phyloP scores from a whole-genome alignment of 2,113 vertebrate genomes.

The Phyllostomus discolor region DNA sequence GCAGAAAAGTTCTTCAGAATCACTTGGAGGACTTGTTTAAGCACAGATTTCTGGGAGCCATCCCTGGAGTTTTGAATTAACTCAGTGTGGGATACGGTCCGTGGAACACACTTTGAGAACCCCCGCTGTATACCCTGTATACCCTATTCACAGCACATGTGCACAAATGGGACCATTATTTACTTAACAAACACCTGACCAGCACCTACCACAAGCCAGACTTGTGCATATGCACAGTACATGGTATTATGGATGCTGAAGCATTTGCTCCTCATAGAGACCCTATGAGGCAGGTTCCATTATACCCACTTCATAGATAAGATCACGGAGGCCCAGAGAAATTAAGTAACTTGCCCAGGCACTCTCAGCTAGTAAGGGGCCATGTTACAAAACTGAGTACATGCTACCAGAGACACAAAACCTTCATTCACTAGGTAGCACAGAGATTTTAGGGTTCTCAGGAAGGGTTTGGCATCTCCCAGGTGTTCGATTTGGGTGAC shows the following conservation, averaged over 20 bases:
- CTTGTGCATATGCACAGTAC: neutral
- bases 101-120: neutral
- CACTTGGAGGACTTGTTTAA: neutral
- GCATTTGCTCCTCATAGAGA: neutral
- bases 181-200: neutral
- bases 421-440: fast-evolving
- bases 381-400: neutral
- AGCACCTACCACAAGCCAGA: neutral
- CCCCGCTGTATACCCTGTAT: neutral
- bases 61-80: neutral
- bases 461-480: neutral
- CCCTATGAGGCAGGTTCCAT: neutral
- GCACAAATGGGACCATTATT: neutral
- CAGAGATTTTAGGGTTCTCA: neutral
- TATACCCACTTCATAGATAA: neutral
- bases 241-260: neutral
- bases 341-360: neutral
- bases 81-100: neutral
- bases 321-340: neutral
- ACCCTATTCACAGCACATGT: neutral
- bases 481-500: neutral
- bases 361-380: neutral
- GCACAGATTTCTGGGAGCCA: neutral
- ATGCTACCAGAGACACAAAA: neutral
- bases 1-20: neutral